Evolutionary conservation across 1,140 invertebrate species (phyloP).

Genomic region (Epicauta chinensis): DNA sequence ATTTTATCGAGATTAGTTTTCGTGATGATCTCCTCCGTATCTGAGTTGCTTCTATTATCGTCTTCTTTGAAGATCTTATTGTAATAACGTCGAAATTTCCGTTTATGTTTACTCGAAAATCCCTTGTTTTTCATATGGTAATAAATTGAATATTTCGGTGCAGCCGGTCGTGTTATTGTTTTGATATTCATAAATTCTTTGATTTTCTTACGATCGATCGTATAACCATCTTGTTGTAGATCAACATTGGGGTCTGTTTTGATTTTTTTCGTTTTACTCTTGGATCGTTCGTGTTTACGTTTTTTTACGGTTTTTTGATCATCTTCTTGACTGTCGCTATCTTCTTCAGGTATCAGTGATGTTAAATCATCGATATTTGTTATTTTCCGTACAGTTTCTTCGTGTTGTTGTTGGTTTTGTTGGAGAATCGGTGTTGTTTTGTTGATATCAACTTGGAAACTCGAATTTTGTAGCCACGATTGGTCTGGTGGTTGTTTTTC

Average conservation of each 20-base stretch:
- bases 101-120: slow-evolving; percentile 1
- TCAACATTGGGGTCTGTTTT: slow-evolving; percentile 13
- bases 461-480: slow-evolving; percentile 39
- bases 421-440: slow-evolving; percentile 1
- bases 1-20: slow-evolving; percentile 7
- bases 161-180: slow-evolving; percentile 43
- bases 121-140: no score
- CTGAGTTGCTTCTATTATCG: not conserved
- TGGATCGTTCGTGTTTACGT: slow-evolving; percentile 6
- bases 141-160: slow-evolving; percentile 42
- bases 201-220: slow-evolving; percentile 47
- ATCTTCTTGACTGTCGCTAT: no score
- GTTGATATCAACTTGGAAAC: slow-evolving; percentile 31
- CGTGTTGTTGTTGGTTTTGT: slow-evolving; percentile 28
- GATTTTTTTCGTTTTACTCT: slow-evolving; percentile 30
- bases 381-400: slow-evolving; percentile 29
- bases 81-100: not conserved
- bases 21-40: slow-evolving; percentile 40
- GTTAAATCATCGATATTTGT: slow-evolving; percentile 16
- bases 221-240: slow-evolving; percentile 45
- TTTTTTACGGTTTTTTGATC: slow-evolving; percentile 15
- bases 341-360: not conserved
- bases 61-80: not conserved
- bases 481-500: slow-evolving; percentile 9
- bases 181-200: slow-evolving; percentile 44